Conservation (phyloP, 2,797 vertebrate genomes). For the Myotis daubentonii region DNA sequence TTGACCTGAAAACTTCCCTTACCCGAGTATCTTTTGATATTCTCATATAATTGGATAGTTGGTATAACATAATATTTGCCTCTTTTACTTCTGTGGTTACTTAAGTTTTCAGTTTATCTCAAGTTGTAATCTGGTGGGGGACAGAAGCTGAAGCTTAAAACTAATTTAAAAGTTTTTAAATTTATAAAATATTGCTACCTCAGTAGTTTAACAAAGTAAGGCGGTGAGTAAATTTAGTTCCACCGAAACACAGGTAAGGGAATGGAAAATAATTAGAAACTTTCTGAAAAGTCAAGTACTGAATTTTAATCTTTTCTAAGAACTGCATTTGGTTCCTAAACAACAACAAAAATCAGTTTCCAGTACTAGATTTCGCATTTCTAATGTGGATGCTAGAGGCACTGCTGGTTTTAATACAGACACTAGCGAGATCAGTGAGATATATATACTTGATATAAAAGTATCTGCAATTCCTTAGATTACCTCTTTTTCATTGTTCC, state of each 20-base stretch:
- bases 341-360: neutral
- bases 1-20: conserved; percentile 29
- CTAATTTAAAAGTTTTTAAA: neutral
- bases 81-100: neutral
- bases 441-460: neutral
- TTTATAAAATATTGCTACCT: neutral
- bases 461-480: neutral
- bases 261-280: conserved; percentile 6
- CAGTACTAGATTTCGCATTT: neutral
- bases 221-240: neutral
- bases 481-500: neutral
- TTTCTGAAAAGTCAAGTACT: neutral
- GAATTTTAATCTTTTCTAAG: conserved; percentile 27
- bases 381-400: neutral
- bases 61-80: neutral
- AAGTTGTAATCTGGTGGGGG: neutral
- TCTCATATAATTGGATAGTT: neutral
- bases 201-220: neutral
- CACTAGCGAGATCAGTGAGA: neutral
- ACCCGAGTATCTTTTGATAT: neutral
- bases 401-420: neutral
- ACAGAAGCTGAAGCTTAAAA: conserved; percentile 34
- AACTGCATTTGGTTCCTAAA: neutral
- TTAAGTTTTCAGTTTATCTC: neutral
- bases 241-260: neutral